Evolutionary conservation across 2,888 invertebrate species (phyloP).

Genomic region (Lottia gigantea): DNA sequence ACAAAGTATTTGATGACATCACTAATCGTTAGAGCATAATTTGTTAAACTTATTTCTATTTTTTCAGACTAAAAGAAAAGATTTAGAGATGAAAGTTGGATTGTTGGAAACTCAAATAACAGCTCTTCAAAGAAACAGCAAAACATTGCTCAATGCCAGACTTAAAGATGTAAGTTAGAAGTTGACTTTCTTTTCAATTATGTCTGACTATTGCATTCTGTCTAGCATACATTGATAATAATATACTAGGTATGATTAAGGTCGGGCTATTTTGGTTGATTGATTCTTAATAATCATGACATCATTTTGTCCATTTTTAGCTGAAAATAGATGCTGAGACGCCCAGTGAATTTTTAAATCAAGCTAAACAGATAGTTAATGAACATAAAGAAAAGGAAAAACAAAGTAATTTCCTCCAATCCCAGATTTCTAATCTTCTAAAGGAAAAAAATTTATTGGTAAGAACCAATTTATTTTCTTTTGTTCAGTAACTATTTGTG

Average conservation of each 20-base stretch:
- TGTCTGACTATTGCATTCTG: too few relatives aligned
- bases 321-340: conserved; percentile 77
- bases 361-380: conserved; percentile 81
- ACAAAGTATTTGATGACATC: too few relatives aligned
- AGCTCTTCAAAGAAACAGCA: conserved; percentile 91
- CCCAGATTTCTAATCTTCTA: conserved; percentile 83
- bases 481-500: conserved; percentile 5
- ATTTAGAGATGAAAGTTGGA: conserved; percentile 84
- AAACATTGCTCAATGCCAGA: conserved; percentile 85
- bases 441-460: conserved; percentile 58
- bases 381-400: conserved; percentile 92
- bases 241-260: too few relatives aligned
- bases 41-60: not conserved
- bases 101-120: conserved; percentile 93
- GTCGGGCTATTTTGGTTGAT: not conserved
- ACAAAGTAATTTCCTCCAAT: conserved; percentile 86
- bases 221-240: too few relatives aligned
- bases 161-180: conserved; percentile 78
- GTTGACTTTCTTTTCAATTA: too few relatives aligned
- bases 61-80: conserved; percentile 49
- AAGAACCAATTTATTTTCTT: conserved; percentile 19
- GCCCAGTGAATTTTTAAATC: conserved; percentile 66
- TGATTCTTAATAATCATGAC: conserved; percentile 3
- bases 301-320: conserved; percentile 43
- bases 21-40: too few relatives aligned